A percentile compares a stretch with the other conserved stretches of the same genome.
Conservation (phyloP, 2,113 vertebrate species). For the Oreotragus oreotragus region DNA sequence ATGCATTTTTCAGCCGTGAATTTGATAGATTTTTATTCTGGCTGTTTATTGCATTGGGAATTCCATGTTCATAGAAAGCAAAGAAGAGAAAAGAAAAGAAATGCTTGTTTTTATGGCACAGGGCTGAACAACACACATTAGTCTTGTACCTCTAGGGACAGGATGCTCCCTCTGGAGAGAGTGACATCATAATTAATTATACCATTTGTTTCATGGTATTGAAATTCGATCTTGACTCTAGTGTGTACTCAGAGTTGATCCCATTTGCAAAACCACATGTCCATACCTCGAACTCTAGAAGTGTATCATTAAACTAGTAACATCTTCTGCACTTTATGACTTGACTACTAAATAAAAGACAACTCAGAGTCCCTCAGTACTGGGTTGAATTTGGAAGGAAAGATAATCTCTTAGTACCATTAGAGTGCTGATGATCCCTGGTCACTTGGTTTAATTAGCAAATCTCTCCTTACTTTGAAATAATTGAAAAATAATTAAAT, state of each 20-base stretch:
- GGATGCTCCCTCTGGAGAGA: slow-evolving; percentile 25
- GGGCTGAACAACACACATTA: neutral
- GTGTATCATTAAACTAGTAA: slow-evolving; percentile 41
- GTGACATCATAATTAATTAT: slow-evolving; percentile 77
- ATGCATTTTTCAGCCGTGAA: neutral
- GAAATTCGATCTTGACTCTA: slow-evolving; percentile 65
- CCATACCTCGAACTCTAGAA: neutral
- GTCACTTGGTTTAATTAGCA: neutral
- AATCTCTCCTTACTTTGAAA: neutral
- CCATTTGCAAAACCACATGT: neutral
- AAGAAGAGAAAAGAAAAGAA: neutral
- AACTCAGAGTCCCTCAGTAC: neutral
- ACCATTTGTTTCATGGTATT: slow-evolving; percentile 63
- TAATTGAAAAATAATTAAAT: neutral
- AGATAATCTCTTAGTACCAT: neutral
- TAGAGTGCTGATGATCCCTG: neutral
- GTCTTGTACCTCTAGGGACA: slow-evolving; percentile 1
- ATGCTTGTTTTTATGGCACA: slow-evolving; percentile 26
- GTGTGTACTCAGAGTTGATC: slow-evolving; percentile 50
- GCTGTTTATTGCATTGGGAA: slow-evolving; percentile 18
- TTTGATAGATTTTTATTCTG: slow-evolving; percentile 56
- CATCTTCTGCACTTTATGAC: slow-evolving; percentile 36
- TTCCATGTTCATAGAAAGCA: slow-evolving; percentile 28
- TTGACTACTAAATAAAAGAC: slow-evolving; percentile 42
- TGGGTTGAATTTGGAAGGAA: neutral